These are phyloP conservation scores for Ibidorhyncha struthersii DNA, from an alignment of 2,113 vertebrate genomes.

Conservation along the genomic window DNA sequence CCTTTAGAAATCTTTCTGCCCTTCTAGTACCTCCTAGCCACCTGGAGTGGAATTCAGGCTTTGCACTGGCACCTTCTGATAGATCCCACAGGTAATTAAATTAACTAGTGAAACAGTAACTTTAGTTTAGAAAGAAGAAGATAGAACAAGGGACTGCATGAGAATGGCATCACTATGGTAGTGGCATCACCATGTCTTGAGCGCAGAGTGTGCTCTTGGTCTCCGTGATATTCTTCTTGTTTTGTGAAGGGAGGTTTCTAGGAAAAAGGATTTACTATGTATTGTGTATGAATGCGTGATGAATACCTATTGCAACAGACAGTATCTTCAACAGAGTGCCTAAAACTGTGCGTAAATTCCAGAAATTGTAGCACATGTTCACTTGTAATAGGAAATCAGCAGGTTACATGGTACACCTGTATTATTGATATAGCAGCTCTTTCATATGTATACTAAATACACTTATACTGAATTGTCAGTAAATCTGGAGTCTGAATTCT, in stretches of 20 bases:
- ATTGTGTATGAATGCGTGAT: not conserved
- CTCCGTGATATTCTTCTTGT: not conserved
- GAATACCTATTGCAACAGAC: not conserved
- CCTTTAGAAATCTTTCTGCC: not conserved
- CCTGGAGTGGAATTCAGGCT: not conserved
- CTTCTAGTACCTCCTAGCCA: not conserved
- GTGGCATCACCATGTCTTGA: not conserved
- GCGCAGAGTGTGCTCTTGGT: not conserved
- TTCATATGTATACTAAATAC: not conserved
- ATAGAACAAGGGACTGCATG: not conserved
- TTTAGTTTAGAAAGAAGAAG: not conserved
- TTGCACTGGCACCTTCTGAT: not conserved
- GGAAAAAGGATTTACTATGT: not conserved
- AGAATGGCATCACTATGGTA: not conserved
- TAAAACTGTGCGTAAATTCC: not conserved
- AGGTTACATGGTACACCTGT: not conserved
- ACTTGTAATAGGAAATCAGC: not conserved
- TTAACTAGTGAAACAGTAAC: not conserved
- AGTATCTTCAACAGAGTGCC: not conserved
- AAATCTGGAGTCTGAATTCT: not conserved
- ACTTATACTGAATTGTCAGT: not conserved
- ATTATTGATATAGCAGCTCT: not conserved
- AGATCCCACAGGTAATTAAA: not conserved
- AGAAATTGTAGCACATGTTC: not conserved
- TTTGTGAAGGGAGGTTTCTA: not conserved